A percentile compares a stretch with the other conserved stretches of the same genome.
These are phyloP conservation scores for Habroteleia sp. DNA, from an alignment of 2,888 invertebrate genomes.

Conservation along the genomic window DNA sequence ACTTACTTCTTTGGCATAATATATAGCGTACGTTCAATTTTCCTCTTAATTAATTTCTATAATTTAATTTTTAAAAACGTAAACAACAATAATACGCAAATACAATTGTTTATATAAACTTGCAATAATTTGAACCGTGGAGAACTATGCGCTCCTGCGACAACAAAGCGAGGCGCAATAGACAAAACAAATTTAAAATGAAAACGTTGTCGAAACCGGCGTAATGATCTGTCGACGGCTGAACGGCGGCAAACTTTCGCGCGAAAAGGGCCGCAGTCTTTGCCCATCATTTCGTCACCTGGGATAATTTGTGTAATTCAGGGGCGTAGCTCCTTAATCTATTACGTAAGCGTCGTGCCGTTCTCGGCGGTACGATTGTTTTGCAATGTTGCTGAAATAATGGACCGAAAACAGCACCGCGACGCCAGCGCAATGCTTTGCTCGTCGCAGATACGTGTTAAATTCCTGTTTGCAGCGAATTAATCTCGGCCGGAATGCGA, in stretches of 20 bases:
- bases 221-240: constrained; percentile 54
- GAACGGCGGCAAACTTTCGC: constrained; percentile 46
- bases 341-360: constrained; percentile 63
- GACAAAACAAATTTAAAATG: constrained; percentile 51
- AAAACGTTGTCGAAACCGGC: constrained; percentile 53
- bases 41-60: too few species aligned
- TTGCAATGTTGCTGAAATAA: constrained; percentile 79
- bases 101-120: constrained; percentile 48
- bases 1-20: too few species aligned
- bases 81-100: constrained; percentile 20
- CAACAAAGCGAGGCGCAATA: constrained; percentile 45
- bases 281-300: constrained; percentile 67
- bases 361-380: constrained; percentile 71
- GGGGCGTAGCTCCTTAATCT: constrained; percentile 53
- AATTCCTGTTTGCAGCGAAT: constrained; percentile 79
- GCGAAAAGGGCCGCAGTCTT: constrained; percentile 51
- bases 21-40: too few species aligned
- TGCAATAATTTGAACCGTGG: constrained; percentile 14
- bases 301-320: constrained; percentile 70
- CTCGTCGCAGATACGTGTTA: constrained; percentile 76
- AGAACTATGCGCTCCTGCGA: constrained; percentile 20
- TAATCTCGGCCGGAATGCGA: constrained; percentile 79
- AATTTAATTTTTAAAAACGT: constrained; percentile 2
- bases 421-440: constrained; percentile 57
- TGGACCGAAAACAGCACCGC: constrained; percentile 75